A percentile compares a stretch with the other conserved stretches of the same genome.
phyloP scores from a whole-genome alignment of 2,888 invertebrate species.

The Catocala nupta region DNA sequence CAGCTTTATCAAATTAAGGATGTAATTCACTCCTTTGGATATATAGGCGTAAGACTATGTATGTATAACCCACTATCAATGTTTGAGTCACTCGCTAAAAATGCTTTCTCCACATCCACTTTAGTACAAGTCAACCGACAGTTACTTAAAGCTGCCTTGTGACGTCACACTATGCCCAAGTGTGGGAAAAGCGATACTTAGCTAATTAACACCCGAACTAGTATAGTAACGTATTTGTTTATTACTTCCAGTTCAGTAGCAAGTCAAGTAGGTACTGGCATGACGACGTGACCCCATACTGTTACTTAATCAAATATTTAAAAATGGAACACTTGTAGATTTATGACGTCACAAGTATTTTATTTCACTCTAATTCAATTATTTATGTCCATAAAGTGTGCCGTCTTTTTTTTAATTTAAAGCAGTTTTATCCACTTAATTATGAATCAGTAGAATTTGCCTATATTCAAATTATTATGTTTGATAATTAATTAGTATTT shows the following conservation, averaged over 20 bases:
- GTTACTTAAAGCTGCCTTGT: slow-evolving; percentile 49
- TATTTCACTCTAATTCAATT: no score
- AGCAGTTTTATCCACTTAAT: no score
- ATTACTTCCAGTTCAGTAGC: slow-evolving; percentile 36
- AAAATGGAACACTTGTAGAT: not conserved
- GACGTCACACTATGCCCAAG: slow-evolving; percentile 59
- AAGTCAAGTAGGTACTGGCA: slow-evolving; percentile 4
- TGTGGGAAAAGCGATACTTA: slow-evolving; percentile 68
- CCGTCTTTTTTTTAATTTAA: no score
- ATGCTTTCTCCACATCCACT: slow-evolving; percentile 29
- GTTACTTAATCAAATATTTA: not conserved
- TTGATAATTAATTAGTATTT: no score
- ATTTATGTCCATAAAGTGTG: no score
- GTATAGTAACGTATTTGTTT: slow-evolving; percentile 54
- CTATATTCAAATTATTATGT: no score
- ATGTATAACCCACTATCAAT: no score
- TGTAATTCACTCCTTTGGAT: no score
- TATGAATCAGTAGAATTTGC: no score
- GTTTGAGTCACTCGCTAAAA: slow-evolving; percentile 9
- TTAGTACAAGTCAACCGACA: slow-evolving; percentile 35
- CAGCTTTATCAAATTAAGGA: no score
- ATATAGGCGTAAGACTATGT: no score
- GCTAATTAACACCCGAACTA: slow-evolving; percentile 67
- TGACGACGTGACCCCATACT: not conserved
- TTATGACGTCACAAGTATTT: no score